These are phyloP conservation scores for Nyctibius bracteatus DNA, from an alignment of 2,113 vertebrate genomes.

Conservation along the genomic window DNA sequence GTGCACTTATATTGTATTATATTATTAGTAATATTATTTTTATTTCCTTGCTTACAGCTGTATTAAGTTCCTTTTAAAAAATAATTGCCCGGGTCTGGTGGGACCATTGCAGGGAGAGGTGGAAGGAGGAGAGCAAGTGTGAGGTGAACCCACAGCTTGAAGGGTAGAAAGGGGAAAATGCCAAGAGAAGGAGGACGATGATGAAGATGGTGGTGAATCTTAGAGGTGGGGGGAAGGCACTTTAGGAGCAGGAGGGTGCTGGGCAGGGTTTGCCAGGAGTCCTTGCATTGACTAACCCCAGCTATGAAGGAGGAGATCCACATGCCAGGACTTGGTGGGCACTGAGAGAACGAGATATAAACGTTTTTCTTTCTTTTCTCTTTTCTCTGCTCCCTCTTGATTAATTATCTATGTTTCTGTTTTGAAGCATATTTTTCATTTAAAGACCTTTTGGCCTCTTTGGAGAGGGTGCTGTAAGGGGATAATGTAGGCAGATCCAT, in stretches of 20 bases:
- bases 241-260: not conserved
- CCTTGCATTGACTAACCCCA: not conserved
- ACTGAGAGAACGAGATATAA: not conserved
- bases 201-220: not conserved
- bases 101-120: not conserved
- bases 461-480: not conserved
- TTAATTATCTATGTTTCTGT: not conserved
- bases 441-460: not conserved
- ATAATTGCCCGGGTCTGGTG: not conserved
- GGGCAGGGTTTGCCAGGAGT: not conserved
- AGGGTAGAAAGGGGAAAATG: not conserved
- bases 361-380: not conserved
- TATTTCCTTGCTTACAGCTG: not conserved
- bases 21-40: not conserved
- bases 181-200: not conserved
- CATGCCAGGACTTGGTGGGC: not conserved
- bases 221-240: not conserved
- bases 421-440: not conserved
- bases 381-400: not conserved
- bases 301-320: not conserved
- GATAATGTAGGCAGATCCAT: not conserved
- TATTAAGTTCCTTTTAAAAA: not conserved
- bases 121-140: not conserved
- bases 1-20: not conserved
- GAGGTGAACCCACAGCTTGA: not conserved